phyloP scores from a whole-genome alignment of 2,888 invertebrate genomes.

The Eupithecia exiguata region DNA sequence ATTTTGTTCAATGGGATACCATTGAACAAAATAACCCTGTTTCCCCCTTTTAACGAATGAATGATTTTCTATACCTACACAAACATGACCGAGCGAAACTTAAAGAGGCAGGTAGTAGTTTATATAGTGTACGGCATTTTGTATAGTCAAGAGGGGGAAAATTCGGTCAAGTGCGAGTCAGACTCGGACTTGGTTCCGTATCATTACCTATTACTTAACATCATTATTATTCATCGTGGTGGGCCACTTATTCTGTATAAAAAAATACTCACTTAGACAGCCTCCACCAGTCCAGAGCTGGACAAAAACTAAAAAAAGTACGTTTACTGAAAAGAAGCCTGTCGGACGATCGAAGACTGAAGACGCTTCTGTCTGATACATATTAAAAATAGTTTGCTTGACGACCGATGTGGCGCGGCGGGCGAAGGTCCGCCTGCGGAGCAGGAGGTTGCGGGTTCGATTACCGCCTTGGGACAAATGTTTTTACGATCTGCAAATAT shows the following conservation, averaged over 20 bases:
- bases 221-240: too few relatives aligned
- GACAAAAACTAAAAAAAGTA: too few relatives aligned
- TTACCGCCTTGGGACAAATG: too few relatives aligned
- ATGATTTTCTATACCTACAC: slow-evolving; percentile 5
- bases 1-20: not conserved
- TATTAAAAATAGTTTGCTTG: not conserved
- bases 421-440: too few relatives aligned
- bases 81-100: not conserved
- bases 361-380: not conserved
- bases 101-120: not conserved
- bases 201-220: too few relatives aligned
- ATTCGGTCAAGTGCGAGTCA: not conserved
- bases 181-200: not conserved
- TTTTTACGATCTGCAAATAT: too few relatives aligned
- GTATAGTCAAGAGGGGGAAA: not conserved
- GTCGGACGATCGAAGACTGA: not conserved
- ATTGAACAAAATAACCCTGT: not conserved
- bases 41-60: slow-evolving; percentile 2
- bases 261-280: too few relatives aligned
- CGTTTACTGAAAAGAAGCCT: too few relatives aligned
- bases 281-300: too few relatives aligned
- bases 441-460: too few relatives aligned
- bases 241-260: too few relatives aligned
- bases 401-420: too few relatives aligned
- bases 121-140: not conserved